phyloP scores from a whole-genome alignment of 2,888 invertebrate species.

The Drosophila aldrichi region DNA sequence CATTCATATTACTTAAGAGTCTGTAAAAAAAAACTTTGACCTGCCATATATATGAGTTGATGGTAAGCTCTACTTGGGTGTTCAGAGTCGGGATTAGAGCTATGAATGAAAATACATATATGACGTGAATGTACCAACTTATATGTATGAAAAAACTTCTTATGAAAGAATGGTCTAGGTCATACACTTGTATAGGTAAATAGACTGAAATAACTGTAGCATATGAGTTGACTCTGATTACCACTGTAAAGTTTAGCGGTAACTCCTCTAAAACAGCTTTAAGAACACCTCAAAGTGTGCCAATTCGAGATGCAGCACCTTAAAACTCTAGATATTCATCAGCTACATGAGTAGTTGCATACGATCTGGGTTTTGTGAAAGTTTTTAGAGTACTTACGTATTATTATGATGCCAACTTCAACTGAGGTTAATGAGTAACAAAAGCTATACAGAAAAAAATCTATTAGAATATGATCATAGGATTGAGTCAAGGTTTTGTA shows the following conservation, averaged over 20 bases:
- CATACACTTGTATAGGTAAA: not conserved
- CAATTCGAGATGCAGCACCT: not conserved
- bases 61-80: slow-evolving; percentile 9
- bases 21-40: not conserved
- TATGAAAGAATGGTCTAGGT: too few relatives aligned
- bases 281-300: too few relatives aligned
- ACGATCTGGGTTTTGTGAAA: too few relatives aligned
- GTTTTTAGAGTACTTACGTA: too few relatives aligned
- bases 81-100: slow-evolving; percentile 16
- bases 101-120: slow-evolving; percentile 3
- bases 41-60: not conserved
- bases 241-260: too few relatives aligned
- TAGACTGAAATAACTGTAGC: not conserved
- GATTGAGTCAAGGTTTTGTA: not conserved
- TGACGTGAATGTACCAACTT: not conserved
- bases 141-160: not conserved
- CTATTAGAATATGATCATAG: not conserved
- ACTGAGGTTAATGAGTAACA: not conserved
- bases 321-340: not conserved
- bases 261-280: too few relatives aligned
- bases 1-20: not conserved
- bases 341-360: too few relatives aligned
- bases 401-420: not conserved
- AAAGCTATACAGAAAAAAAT: not conserved
- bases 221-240: not conserved